Percentiles rank a stretch among this genome's conserved stretches.
Conservation (phyloP, 1,140 invertebrate genomes). For the Tetraneura akinire region DNA sequence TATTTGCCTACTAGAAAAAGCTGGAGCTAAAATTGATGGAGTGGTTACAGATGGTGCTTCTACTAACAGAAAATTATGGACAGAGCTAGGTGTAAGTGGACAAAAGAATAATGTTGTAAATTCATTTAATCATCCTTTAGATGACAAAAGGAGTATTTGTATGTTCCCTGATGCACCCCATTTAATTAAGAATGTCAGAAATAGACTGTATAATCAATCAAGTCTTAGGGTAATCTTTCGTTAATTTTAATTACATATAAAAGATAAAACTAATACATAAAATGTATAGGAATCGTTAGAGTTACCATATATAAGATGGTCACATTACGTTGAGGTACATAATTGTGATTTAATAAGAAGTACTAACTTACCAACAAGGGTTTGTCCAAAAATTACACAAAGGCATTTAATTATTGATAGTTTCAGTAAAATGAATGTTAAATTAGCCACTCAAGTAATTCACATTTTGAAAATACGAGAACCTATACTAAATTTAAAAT, state of each 20-base stretch:
- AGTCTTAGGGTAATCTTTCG: too few relatives aligned
- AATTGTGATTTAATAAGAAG: not conserved
- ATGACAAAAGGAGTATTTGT: not conserved
- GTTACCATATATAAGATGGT: too few relatives aligned
- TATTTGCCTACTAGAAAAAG: not conserved
- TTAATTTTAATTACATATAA: too few relatives aligned
- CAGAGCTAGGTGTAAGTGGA: not conserved
- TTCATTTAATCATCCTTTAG: not conserved
- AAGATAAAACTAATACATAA: too few relatives aligned
- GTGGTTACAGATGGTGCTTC: not conserved
- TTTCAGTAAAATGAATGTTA: not conserved
- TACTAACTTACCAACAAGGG: not conserved
- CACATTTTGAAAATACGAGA: too few relatives aligned
- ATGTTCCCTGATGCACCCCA: not conserved
- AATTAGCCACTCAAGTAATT: not conserved
- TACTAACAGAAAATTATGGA: not conserved
- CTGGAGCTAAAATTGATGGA: not conserved
- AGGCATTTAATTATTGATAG: not conserved
- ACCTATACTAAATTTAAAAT: too few relatives aligned
- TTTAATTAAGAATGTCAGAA: not conserved
- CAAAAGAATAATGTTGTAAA: not conserved
- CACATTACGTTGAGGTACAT: too few relatives aligned
- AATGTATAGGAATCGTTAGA: too few relatives aligned
- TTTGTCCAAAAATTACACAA: not conserved
- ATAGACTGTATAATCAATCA: not conserved